Conservation (phyloP, 2,797 vertebrate genomes). For the Enteromius thamalakanensis region DNA sequence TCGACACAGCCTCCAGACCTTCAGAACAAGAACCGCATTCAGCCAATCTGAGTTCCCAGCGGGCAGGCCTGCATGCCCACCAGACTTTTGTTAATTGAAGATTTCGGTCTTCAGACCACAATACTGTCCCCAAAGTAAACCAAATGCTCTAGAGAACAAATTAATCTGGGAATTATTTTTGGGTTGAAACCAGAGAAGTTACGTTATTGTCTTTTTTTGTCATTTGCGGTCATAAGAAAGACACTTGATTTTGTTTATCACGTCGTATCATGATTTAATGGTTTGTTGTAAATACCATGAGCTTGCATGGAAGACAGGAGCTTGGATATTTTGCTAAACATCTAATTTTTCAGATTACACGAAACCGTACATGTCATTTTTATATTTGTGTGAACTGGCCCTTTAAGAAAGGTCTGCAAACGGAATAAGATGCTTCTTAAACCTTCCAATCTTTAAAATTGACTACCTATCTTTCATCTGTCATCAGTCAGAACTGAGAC, state of each 20-base stretch:
- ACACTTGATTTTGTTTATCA: neutral
- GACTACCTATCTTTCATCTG: neutral
- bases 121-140: constrained; percentile 4
- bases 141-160: neutral
- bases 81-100: neutral
- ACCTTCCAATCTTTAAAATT: neutral
- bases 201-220: neutral
- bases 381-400: neutral
- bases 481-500: neutral
- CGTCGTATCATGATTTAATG: neutral
- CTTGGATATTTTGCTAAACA: neutral
- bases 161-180: constrained; percentile 6
- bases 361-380: neutral
- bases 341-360: neutral
- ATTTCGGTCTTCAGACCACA: constrained; percentile 18
- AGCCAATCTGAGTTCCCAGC: constrained; percentile 29
- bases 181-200: neutral
- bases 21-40: constrained; percentile 49
- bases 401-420: neutral
- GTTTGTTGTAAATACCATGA: neutral
- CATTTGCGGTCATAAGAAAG: neutral
- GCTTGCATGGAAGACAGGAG: neutral
- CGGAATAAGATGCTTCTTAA: neutral
- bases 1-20: constrained; percentile 34
- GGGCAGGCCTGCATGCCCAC: constrained; percentile 14